phyloP scores from a whole-genome alignment of 2,797 vertebrate species.

The Vespertilio murinus region DNA sequence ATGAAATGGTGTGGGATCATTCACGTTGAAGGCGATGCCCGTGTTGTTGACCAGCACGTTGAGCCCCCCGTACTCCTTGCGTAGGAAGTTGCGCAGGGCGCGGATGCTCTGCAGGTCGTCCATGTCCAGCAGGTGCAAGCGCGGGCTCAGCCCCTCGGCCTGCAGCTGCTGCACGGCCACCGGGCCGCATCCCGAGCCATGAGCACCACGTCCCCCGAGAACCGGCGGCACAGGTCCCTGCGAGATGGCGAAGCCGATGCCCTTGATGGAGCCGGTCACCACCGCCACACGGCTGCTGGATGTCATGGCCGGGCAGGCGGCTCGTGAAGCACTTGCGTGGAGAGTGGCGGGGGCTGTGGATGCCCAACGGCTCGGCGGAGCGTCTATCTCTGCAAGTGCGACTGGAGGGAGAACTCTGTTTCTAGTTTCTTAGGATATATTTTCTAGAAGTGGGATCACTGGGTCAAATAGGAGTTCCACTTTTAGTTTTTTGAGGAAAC shows the following conservation, averaged over 20 bases:
- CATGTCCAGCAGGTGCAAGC: conserved; percentile 94
- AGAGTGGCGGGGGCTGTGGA: too few species aligned
- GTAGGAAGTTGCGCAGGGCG: conserved; percentile 86
- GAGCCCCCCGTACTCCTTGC: conserved; percentile 90
- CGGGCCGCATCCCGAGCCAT: conserved; percentile 85
- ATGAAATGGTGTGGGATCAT: conserved; percentile 86
- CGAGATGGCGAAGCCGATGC: conserved; percentile 90
- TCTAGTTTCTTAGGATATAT: too few species aligned
- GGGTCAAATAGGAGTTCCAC: too few species aligned
- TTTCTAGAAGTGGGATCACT: too few species aligned
- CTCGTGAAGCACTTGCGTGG: fast-evolving
- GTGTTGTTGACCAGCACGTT: conserved; percentile 94
- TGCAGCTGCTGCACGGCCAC: conserved; percentile 85
- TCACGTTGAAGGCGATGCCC: conserved; percentile 88
- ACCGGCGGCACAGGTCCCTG: conserved; percentile 87
- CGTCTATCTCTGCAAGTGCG: too few species aligned
- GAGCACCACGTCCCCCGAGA: conserved; percentile 89
- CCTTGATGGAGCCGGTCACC: conserved; percentile 93
- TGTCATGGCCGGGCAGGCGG: conserved; percentile 77
- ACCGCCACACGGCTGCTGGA: conserved; percentile 86
- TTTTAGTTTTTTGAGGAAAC: too few species aligned
- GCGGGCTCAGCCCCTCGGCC: conserved; percentile 85
- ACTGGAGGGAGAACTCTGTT: too few species aligned
- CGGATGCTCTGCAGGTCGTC: conserved; percentile 87
- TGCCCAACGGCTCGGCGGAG: too few species aligned